A percentile compares a stretch with the other conserved stretches of the same genome.
These are phyloP conservation scores for Cheilosia scutellata DNA, from an alignment of 2,888 invertebrate species.

Conservation along the genomic window DNA sequence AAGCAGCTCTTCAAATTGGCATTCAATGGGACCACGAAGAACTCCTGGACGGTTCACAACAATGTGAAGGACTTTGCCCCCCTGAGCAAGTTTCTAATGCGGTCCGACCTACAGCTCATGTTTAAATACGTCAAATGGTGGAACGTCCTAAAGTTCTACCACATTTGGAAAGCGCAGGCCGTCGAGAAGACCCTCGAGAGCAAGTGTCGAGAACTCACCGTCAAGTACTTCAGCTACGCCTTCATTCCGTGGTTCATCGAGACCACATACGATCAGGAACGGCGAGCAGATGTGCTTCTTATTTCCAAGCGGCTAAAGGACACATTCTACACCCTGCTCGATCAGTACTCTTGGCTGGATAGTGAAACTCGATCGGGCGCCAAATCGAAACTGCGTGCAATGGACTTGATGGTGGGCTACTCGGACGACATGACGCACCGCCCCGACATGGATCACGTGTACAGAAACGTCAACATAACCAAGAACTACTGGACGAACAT, in stretches of 20 bases:
- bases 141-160: conserved; percentile 79
- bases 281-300: conserved; percentile 79
- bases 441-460: conserved; percentile 77
- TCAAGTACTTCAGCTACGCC: conserved; percentile 80
- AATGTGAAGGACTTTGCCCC: conserved; percentile 77
- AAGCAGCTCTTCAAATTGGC: conserved; percentile 79
- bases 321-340: conserved; percentile 80
- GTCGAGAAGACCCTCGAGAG: conserved; percentile 73
- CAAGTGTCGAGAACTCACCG: conserved; percentile 79
- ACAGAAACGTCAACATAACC: conserved; percentile 77
- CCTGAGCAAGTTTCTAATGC: conserved; percentile 78
- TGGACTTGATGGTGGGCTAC: conserved; percentile 81
- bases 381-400: conserved; percentile 80
- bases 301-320: conserved; percentile 79
- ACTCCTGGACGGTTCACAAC: conserved; percentile 79
- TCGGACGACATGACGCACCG: conserved; percentile 80
- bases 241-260: conserved; percentile 81
- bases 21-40: conserved; percentile 79
- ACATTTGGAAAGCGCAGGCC: conserved; percentile 78
- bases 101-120: conserved; percentile 67
- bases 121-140: conserved; percentile 79
- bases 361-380: conserved; percentile 80
- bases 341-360: conserved; percentile 80
- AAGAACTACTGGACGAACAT: conserved; percentile 79
- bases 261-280: conserved; percentile 78